Evolutionary conservation across 2,113 vertebrate species (phyloP), one percentile per base, ranked within the genome.

Genomic region (Propithecus coquereli): DNA sequence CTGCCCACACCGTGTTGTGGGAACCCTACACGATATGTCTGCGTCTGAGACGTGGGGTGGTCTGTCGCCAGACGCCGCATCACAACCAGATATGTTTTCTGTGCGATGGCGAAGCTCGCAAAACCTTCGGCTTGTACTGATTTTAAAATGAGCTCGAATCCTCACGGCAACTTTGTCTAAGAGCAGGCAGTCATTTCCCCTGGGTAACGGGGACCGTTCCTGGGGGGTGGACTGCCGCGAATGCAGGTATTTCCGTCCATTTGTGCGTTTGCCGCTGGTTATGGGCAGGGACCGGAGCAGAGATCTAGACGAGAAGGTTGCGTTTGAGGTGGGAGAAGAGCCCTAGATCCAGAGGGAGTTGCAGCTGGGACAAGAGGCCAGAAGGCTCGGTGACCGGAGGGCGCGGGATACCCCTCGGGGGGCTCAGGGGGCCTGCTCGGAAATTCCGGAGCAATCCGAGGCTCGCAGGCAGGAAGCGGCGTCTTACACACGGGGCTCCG

Each of bases 91-190:
- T 68, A 89, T 6, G 76, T 81, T 94, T 86, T 87, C 66, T 34
- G 65, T 54, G 8, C 54, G 3, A 4, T 30, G 20, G 74, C 54
- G 82, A 97, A 97, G 95, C 96, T 97, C 87, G 94, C 81, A 63
- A 94, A 95, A 90, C 81, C 50, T 23, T 95, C 27, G 11, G 87
- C 66, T 76, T 5, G 1, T 2, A 1, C 52, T 92, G 32, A 22
- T 92, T 96, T 90, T 79, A 34, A 76, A 96, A 23, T 91, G 92
- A 84, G 52, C 79, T 66, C 82, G 50, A 95, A 96, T 95, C 80
- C 18, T 70, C 20, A 25, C 54, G 12, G 0, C 0, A n/a, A 88
- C 84, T 73, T 83, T 45, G 54, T 79, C 22, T 63, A 4, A 3
- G 87, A 40, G 81, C 22, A 57, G 61, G 87, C 8, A 20, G 83